Base-by-base conservation (phyloP, 1,140 invertebrate genomes). In the Nomia melanderi region DNA sequence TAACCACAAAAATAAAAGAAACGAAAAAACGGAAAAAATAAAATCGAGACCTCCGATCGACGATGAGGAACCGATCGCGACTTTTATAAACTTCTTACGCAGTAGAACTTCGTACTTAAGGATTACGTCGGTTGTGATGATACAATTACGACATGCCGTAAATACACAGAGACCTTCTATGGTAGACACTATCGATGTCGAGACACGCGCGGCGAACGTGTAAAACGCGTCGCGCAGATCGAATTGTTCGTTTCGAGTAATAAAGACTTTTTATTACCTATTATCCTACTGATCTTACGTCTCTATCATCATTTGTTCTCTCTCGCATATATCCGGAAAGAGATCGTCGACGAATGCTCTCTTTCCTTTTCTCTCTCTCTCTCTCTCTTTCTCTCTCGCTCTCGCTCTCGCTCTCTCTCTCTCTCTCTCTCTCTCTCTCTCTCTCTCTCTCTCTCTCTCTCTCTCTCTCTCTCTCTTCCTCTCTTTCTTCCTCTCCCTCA, bases 151-250 rank as follows among this genome's bases (percentile, higher is more conserved):
- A 62, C 47, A 50, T 33, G 59, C 31, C 25, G 64, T 39, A 31
- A 57, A 31, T 69, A 67, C 31, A 76, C 63, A 76, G 64, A 76
- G 73, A 76, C 57, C 67, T 76, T 59, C 73, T 76, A 76, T 76
- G 73, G 73, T 41, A 76, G 73, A 76, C 39, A 41, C 62, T 66
- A 74, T 65, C 71, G 62, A 74, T 74, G 62, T 27, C 3, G 33
- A 41, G 50, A 54, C 53, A 44, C 60, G 39, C 60, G 36, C 60
- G 59, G 7, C 12, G 14, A 47, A 33, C 41, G 69, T 25, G 56
- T n/a, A 47, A 69, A 69, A 63, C 56, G 41, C 9, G 56, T 36
- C 57, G 31, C 57, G 57, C 20, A 23, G 29, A 72, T 64, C 71
- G 47, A 74, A 66, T 66, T 56, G 4, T 60, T 36, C 31, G 6